These are phyloP conservation scores for Nixonia krombeini DNA, from an alignment of 1,140 invertebrate species.

Conservation along the genomic window DNA sequence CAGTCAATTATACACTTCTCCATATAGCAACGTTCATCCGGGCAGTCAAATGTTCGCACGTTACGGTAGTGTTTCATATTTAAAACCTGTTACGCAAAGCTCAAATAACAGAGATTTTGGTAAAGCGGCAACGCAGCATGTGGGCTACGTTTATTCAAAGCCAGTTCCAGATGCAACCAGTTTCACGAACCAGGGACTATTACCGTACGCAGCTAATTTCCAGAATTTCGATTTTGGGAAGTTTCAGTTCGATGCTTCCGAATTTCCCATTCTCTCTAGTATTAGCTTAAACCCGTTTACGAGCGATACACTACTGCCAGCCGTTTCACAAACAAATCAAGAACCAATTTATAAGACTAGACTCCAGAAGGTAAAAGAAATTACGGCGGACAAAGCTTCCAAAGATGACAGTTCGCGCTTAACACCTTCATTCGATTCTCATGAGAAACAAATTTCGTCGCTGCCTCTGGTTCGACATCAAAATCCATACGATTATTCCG, in stretches of 20 bases:
- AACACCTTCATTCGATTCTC: not conserved
- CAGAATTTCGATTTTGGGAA: slow-evolving; percentile 2
- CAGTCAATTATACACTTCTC: no score
- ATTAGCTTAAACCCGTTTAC: not conserved
- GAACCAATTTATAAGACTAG: slow-evolving; percentile 24
- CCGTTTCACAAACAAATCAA: slow-evolving; percentile 11
- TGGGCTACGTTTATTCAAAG: not conserved
- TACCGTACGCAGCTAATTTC: not conserved
- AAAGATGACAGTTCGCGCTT: not conserved
- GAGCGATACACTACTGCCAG: slow-evolving; percentile 6
- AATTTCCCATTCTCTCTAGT: slow-evolving; percentile 13
- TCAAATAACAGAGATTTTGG: not conserved
- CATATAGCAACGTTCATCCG: no score
- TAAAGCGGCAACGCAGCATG: not conserved
- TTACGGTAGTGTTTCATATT: no score
- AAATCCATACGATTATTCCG: slow-evolving; percentile 21
- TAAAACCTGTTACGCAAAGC: not conserved
- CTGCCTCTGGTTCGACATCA: slow-evolving; percentile 42
- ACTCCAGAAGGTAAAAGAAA: slow-evolving; percentile 8
- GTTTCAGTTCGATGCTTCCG: slow-evolving; percentile 3
- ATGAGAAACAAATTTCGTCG: not conserved
- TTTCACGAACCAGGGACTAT: not conserved
- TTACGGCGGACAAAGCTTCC: not conserved
- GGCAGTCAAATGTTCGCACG: no score
- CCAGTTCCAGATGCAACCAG: not conserved